phyloP scores from a whole-genome alignment of 2,797 vertebrate species.

The Gobio occitaniae region DNA sequence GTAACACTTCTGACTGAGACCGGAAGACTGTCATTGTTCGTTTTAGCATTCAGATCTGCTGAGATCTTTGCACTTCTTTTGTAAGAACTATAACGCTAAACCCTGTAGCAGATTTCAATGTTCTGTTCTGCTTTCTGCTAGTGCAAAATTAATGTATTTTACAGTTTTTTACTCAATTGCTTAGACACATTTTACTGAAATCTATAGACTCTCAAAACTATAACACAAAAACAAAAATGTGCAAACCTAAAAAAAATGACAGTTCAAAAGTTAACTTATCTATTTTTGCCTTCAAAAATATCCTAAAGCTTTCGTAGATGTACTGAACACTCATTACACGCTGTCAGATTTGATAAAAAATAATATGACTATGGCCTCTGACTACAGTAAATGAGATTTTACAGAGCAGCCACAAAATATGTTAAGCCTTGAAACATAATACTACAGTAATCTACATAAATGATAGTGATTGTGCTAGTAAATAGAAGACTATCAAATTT shows the following conservation, averaged over 20 bases:
- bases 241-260: not conserved
- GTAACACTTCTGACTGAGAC: conserved; percentile 19
- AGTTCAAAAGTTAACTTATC: not conserved
- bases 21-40: not conserved
- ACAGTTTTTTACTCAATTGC: not conserved
- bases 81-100: not conserved
- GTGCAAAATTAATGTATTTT: not conserved
- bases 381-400: not conserved
- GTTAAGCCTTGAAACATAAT: not conserved
- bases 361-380: conserved; percentile 7
- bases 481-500: not conserved
- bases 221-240: not conserved
- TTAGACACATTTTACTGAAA: not conserved
- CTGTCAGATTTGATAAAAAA: conserved; percentile 15
- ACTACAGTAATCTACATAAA: not conserved
- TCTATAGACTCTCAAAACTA: not conserved
- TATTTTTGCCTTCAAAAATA: not conserved
- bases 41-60: not conserved
- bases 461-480: not conserved
- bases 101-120: not conserved
- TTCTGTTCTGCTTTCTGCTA: not conserved
- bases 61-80: not conserved
- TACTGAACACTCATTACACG: not conserved
- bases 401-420: not conserved
- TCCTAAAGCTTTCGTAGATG: not conserved